A percentile compares a stretch with the other conserved stretches of the same genome.
Evolutionary conservation across 2,797 vertebrate species (phyloP).

Genomic region (Tangara arthus): DNA sequence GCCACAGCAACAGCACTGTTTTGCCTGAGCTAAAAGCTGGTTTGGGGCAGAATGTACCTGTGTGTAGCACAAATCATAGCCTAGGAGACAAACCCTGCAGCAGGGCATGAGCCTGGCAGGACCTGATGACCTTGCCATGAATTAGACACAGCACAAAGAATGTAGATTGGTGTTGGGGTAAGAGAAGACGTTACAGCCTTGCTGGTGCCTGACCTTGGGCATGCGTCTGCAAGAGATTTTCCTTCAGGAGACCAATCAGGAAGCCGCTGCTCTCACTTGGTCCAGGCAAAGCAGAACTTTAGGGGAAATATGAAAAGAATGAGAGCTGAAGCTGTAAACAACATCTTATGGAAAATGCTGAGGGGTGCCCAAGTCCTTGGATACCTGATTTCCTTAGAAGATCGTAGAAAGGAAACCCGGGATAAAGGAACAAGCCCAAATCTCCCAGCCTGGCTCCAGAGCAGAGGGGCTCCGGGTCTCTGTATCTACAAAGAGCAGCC

Average conservation of each 20-base stretch:
- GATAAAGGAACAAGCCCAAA: not conserved
- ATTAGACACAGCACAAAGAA: not conserved
- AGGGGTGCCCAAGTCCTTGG: not conserved
- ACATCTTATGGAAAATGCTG: not conserved
- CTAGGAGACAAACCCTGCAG: not conserved
- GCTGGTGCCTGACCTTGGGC: not conserved
- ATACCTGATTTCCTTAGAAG: not conserved
- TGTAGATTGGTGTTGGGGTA: not conserved
- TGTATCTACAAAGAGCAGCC: not conserved
- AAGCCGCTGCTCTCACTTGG: not conserved
- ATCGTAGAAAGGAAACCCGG: not conserved
- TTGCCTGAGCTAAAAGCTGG: not conserved
- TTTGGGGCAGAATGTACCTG: not conserved
- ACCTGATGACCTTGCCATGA: not conserved
- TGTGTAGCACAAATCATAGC: not conserved
- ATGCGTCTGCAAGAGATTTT: rapidly evolving
- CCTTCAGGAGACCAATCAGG: not conserved
- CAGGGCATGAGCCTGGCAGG: not conserved
- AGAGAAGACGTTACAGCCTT: not conserved
- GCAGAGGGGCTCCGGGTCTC: not conserved
- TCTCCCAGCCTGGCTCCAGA: not conserved
- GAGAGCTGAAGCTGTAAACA: not conserved
- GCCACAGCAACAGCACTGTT: not conserved
- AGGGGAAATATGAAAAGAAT: not conserved
- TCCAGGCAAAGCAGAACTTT: not conserved